These are phyloP conservation scores for Morbakka virulenta DNA, from an alignment of 30 jellyfish, hydroid and myxozoan species.

Conservation along the genomic window DNA sequence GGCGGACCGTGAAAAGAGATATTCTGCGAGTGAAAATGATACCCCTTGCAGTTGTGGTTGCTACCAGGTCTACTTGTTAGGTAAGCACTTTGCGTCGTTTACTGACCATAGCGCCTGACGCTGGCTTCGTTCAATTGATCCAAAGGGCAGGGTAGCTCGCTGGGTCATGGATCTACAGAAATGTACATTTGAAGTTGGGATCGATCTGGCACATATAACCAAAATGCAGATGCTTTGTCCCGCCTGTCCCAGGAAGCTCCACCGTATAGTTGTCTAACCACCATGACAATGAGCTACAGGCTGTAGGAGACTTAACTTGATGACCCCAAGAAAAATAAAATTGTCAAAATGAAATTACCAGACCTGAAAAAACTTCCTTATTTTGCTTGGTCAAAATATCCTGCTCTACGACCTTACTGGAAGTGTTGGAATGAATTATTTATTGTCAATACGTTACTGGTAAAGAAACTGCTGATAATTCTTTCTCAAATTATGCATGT, in stretches of 20 bases:
- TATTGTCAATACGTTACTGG: conserved; percentile 31
- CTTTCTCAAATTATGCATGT: background rate
- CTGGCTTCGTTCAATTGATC: conserved; percentile 62
- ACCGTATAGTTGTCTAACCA: background rate
- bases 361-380: conserved; percentile 16
- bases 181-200: conserved; percentile 22
- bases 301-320: conserved; percentile 6
- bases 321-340: background rate
- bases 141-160: conserved; percentile 53
- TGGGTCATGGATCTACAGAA: conserved; percentile 66
- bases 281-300: conserved; percentile 3
- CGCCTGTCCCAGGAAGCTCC: conserved; percentile 12
- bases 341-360: background rate
- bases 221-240: conserved; percentile 66
- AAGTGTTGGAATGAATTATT: conserved; percentile 24
- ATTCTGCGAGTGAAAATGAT: conserved; percentile 55
- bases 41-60: conserved; percentile 48
- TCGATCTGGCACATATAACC: conserved; percentile 35
- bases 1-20: conserved; percentile 16
- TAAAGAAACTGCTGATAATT: background rate
- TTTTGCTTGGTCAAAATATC: conserved; percentile 28
- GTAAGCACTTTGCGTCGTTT: conserved; percentile 24
- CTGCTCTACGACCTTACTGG: conserved; percentile 29
- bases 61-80: conserved; percentile 30
- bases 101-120: conserved; percentile 58